These are phyloP conservation scores for Cephus pygmeus DNA, from an alignment of 2,888 invertebrate genomes.

Conservation along the genomic window DNA sequence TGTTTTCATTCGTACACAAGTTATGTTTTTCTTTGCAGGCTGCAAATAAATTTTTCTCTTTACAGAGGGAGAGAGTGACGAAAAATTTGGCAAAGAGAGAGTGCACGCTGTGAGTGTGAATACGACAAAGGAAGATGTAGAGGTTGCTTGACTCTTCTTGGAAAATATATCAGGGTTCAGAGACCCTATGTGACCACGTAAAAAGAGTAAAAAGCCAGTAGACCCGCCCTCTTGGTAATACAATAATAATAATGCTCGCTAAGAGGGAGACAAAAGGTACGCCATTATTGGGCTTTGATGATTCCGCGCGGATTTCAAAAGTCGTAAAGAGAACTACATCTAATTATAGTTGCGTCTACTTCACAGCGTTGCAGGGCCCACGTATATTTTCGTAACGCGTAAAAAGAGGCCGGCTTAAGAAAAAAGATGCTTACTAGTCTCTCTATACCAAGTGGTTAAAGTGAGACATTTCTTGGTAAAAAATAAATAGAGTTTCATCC, in stretches of 20 bases:
- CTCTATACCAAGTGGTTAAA: background rate
- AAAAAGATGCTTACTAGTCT: background rate
- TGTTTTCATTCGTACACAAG: background rate
- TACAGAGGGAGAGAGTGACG: background rate
- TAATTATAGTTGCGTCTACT: background rate
- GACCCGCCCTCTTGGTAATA: background rate
- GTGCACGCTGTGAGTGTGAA: background rate
- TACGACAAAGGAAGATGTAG: background rate
- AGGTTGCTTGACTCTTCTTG: background rate
- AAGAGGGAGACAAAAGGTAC: background rate
- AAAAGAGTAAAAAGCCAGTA: background rate
- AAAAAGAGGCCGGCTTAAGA: background rate
- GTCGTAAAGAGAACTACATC: background rate
- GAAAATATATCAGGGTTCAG: background rate
- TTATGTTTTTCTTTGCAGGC: background rate
- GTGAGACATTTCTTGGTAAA: slow-evolving; percentile 3
- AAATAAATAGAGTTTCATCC: background rate
- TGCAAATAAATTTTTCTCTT: background rate
- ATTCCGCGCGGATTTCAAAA: background rate
- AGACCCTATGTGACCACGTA: background rate
- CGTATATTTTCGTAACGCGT: slow-evolving; percentile 4
- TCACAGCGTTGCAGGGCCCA: background rate
- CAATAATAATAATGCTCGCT: background rate
- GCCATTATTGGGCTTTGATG: background rate
- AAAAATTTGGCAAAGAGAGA: background rate